Evolutionary conservation across 1,140 invertebrate genomes (phyloP), one percentile per base, ranked within the genome.

Genomic region (Procambarus virginalis): DNA sequence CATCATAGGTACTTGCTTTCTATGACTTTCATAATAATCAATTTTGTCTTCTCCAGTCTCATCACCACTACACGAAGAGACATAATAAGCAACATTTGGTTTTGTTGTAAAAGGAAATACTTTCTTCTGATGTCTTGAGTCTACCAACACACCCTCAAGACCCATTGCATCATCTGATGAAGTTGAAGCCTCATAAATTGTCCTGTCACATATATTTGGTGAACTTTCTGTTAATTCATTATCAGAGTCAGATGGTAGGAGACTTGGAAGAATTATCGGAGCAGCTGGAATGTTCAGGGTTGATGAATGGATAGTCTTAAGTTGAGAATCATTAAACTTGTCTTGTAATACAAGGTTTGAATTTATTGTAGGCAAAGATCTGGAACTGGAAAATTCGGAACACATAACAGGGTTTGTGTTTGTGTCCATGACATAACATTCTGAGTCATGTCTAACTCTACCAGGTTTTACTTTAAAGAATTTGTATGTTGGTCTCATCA

Each of bases 31-130:
- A 84, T 91, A 91, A 70, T 87, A 91, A 73, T 91, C 90, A 68
- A 55, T 51, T 46, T 22, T 45, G 22, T 86, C 84, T 46, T 84
- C 64, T 9, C 85, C 90, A 12, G 80, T 89, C 20, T 91, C 90
- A 78, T 87, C 90, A 46, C 90, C 90, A 86, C 90, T 91, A 20
- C 90, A 91, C 9, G 90, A 91, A 20, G 90, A 91, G 46, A 91
- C 80, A 70, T 91, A 91, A 84, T 86, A 87, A 14, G 84, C 84
- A 64, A 91, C 58, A 49, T 86, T 58, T 49, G 60, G 64, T 51
- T 86, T 86, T 12, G 81, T 83, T 49, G 68, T 87, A 45, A 91
- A 91, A 22, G 90, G 84, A 76, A 87, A 91, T n/a, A 22, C 17
- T 12, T 34, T 64, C 55, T 78, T 79, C 20, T 51, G 55, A 84